Evolutionary conservation across 2,888 invertebrate species (phyloP), one percentile per base, ranked within the genome.

Genomic region (Ormyrus labotus): DNA sequence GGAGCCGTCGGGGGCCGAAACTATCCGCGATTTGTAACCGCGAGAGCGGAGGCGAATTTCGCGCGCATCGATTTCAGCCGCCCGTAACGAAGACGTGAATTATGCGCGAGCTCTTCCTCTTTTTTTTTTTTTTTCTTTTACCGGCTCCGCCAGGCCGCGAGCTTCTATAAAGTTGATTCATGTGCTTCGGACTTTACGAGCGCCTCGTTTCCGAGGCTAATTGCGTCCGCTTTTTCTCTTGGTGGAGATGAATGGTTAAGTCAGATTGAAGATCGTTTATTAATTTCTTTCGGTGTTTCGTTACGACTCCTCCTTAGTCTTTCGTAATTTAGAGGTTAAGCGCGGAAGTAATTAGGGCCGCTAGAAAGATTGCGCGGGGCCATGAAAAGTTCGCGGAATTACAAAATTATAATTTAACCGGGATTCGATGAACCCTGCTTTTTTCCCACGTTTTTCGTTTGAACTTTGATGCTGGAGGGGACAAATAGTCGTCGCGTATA

Each of bases 151-250:
- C 53, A 34, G 34, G 34, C 63, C 63, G 13, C 5, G 77, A 61
- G 51, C 72, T 72, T 74, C 67, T 71, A 75, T 78, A 82, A 81
- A 82, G 72, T 72, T 75, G 71, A 79, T 68, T 67, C 79, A 71
- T 74, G 61, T 68, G 65, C 79, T 63, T 71, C 71, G 72, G 65
- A 81, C 69, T 79, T 74, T 79, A 79, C 79, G 79, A 79, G 79
- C 74, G 47, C 61, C 55, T 34, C 70, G 63, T 63, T 76, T 47
- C 50, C 7, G 47, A 53, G 58, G 69, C 69, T 79, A 79, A 70
- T 74, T 79, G 73, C 74, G 48, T 72, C 69, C 58, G 63, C 34
- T 34, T 34, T 34, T 34, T 4, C 34, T 34, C 34, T 48, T 53
- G 63, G 50, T 50, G 48, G 63, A 57, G 57, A 73, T 73, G 73